These are phyloP conservation scores for Pelvicachromis taeniatus DNA, from an alignment of 2,113 vertebrate genomes.

Conservation along the genomic window DNA sequence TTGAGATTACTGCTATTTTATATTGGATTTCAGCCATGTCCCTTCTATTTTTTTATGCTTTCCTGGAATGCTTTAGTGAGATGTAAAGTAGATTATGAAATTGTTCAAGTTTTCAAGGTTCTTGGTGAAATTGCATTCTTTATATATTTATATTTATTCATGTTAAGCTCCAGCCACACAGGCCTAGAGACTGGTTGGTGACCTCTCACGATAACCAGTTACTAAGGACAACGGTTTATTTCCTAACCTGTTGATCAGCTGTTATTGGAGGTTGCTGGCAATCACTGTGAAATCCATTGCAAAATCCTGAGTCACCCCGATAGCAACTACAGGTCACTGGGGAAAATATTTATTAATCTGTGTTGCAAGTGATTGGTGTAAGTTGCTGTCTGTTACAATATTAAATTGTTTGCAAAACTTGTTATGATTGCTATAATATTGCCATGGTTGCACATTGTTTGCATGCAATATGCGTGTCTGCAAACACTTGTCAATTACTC, in stretches of 20 bases:
- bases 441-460: not conserved
- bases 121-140: not conserved
- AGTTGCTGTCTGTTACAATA: not conserved
- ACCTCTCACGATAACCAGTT: not conserved
- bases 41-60: no score
- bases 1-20: no score
- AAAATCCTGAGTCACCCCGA: not conserved
- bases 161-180: not conserved
- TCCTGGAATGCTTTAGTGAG: no score
- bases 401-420: not conserved
- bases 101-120: no score
- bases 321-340: not conserved
- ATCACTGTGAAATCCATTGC: not conserved
- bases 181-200: not conserved
- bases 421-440: not conserved
- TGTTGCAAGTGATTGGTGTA: not conserved
- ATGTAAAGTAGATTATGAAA: no score
- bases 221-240: not conserved
- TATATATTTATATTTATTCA: not conserved
- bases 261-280: not conserved
- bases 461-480: not conserved
- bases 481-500: not conserved
- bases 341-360: not conserved
- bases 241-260: not conserved
- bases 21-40: no score